These are phyloP conservation scores for Drosophila nigrodunni DNA, from an alignment of 1,140 invertebrate species.

Conservation along the genomic window DNA sequence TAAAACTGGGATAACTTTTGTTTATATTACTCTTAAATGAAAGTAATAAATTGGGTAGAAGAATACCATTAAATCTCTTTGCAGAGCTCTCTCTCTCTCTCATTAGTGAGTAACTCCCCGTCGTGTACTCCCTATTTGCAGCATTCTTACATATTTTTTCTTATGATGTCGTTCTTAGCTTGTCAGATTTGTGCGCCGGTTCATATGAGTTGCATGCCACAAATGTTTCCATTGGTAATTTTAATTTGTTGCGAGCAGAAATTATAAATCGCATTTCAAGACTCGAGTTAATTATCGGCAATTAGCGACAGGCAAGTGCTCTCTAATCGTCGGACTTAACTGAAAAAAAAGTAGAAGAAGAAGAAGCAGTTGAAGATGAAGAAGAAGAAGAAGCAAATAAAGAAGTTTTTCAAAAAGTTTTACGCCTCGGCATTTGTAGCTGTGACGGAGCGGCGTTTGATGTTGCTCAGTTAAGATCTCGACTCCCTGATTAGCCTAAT, in stretches of 20 bases:
- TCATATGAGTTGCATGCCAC: slow-evolving; percentile 60
- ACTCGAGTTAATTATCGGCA: slow-evolving; percentile 72
- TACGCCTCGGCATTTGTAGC: slow-evolving; percentile 52
- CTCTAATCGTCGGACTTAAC: slow-evolving; percentile 7
- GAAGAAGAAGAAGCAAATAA: background rate
- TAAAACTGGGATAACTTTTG: too few species aligned
- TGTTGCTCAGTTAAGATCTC: slow-evolving; percentile 55
- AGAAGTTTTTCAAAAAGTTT: slow-evolving; percentile 8
- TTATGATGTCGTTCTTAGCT: slow-evolving; percentile 69
- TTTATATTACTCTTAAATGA: too few species aligned
- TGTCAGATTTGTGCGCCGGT: slow-evolving; percentile 74
- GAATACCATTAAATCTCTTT: too few species aligned
- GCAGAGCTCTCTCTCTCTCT: too few species aligned
- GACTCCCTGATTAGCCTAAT: slow-evolving; percentile 73
- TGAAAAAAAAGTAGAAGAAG: background rate
- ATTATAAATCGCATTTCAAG: slow-evolving; percentile 75
- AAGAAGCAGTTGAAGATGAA: background rate
- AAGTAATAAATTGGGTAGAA: too few species aligned
- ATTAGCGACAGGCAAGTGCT: slow-evolving; percentile 58
- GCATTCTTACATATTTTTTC: slow-evolving; percentile 63
- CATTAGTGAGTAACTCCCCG: background rate
- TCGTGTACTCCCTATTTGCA: slow-evolving; percentile 25
- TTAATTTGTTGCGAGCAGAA: slow-evolving; percentile 79
- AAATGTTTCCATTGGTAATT: slow-evolving; percentile 72
- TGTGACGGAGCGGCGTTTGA: slow-evolving; percentile 39